Evolutionary conservation across 2,797 vertebrate species (phyloP), one percentile per base, ranked within the genome.

Genomic region (Leptodactylus fallax): DNA sequence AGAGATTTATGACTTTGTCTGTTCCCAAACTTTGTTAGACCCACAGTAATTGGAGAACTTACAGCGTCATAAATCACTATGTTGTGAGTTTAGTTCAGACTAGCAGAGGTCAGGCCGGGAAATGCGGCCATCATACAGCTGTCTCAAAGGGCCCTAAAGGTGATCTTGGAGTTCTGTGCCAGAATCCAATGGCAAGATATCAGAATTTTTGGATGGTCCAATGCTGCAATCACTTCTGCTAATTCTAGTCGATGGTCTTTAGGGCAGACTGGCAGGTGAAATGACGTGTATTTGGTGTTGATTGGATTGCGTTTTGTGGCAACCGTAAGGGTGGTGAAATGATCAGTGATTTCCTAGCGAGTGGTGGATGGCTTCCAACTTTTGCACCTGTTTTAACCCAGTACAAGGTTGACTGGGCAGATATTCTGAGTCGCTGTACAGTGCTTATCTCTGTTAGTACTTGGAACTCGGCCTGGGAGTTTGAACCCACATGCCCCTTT

Each of bases 341-440:
- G 17, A 25, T 55, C 69, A 47, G 58, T 85, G 45, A 53, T 85
- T 85, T 85, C 81, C 81, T 21, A 23, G 21, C 16, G 9, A 61
- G 56, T n/a, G 55, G 58, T 67, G 76, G 67, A 12, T 0, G 61
- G 13, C 77, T 27, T 71, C 49, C 47, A 79, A 16, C 25, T 45
- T 11, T 67, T 69, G 49, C 60, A 69, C 76, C 71, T 78, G 51
- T 77, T 19, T n/a, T 80, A 23, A 79, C 77, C 76, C 65, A 11
- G 11, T 3, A 45, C 55, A 19, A 21, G 77, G 63, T 56, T 85
- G 25, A 23, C 72, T 67, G 47, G 61, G 49, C 76, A 72, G 85
- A 56, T 56, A 47, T 56, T 47, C 51, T 17, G 55, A 47, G 74
- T 25, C 14, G 27, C n/a, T 60, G 17, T 45, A 13, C 49, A 19